Evolutionary conservation across 2,113 vertebrate genomes (phyloP), one percentile per base, ranked within the genome.

Genomic region (Cavia aperea): DNA sequence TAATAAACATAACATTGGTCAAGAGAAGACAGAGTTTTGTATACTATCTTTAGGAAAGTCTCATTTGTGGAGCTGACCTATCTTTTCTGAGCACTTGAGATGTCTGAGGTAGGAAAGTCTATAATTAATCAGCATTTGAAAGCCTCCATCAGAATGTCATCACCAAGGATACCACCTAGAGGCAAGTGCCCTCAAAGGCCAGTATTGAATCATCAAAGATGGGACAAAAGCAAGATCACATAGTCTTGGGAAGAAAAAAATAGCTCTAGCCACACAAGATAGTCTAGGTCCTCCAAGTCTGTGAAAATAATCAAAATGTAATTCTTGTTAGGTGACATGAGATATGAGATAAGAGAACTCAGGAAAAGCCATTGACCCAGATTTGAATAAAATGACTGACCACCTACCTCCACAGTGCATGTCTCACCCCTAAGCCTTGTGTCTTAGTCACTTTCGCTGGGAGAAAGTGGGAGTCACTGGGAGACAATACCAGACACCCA

Each of bases 131-230:
- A 68, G n/a, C 62, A 88, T 79, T 39, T 72, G 43, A 89, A 94
- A 94, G 31, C 58, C 24, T 93, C 33, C 39, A 43, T 88, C 79
- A 87, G 70, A 15, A 75, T 63, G 58, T 54, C 26, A 60, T 93
- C 79, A 88, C 75, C 95, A 91, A 93, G 63, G 86, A 95, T 60
- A 65, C 83, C 43, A 49, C 7, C 36, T 46, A 94, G 87, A 93
- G 51, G 54, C 49, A 73, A n/a, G 36, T 49, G 33, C 43, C 90
- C 75, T 92, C 89, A 89, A 77, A 93, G 63, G 84, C 54, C 94
- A 91, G 62, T 68, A 84, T 0, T 54, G 87, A 91, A 51, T 93
- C 84, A 94, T 81, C 60, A 51, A 92, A 93, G 51, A 86, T 31
- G 63, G 86, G 58, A 63, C 66, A 78, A 92, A 90, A 36, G 66